These are phyloP conservation scores for Petrocephalus schoutedeni DNA, from an alignment of 2,797 vertebrate species.

Conservation along the genomic window DNA sequence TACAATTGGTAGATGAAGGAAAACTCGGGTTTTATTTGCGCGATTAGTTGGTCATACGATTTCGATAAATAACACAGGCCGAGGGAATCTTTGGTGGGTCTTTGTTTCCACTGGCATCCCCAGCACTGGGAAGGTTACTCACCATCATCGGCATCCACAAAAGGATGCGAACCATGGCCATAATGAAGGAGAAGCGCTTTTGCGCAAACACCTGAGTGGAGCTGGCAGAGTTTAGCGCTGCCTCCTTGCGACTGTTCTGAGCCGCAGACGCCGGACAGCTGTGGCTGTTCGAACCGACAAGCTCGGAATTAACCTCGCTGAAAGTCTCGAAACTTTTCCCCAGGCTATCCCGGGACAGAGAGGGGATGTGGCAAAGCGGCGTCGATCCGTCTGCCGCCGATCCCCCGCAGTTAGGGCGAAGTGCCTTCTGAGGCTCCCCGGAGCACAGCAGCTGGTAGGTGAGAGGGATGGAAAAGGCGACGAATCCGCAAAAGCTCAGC, in stretches of 20 bases:
- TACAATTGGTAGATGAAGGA: not conserved
- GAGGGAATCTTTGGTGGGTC: not conserved
- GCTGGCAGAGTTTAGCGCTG: conserved; percentile 45
- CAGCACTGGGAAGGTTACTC: conserved; percentile 44
- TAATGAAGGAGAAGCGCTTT: conserved; percentile 88
- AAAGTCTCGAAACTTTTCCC: conserved; percentile 57
- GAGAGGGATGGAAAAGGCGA: conserved; percentile 74
- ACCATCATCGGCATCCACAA: conserved; percentile 99
- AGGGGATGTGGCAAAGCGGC: conserved; percentile 51
- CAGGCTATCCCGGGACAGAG: conserved; percentile 63
- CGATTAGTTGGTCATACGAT: too few relatives aligned
- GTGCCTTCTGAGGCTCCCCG: conserved; percentile 65
- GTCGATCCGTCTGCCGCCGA: conserved; percentile 56
- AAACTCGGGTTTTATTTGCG: not conserved
- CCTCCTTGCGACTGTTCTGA: conserved; percentile 34
- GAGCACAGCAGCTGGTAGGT: conserved; percentile 81
- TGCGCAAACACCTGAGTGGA: conserved; percentile 72
- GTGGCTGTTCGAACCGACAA: conserved; percentile 40
- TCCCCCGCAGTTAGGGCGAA: conserved; percentile 53
- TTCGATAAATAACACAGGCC: not conserved
- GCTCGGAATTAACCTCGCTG: conserved; percentile 54
- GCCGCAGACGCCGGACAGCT: conserved; percentile 43
- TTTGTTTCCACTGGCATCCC: not conserved
- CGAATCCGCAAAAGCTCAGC: conserved; percentile 70
- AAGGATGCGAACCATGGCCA: conserved; percentile 76